Evolutionary conservation across 1,140 invertebrate species (phyloP).

Genomic region (Caerostris extrusa): DNA sequence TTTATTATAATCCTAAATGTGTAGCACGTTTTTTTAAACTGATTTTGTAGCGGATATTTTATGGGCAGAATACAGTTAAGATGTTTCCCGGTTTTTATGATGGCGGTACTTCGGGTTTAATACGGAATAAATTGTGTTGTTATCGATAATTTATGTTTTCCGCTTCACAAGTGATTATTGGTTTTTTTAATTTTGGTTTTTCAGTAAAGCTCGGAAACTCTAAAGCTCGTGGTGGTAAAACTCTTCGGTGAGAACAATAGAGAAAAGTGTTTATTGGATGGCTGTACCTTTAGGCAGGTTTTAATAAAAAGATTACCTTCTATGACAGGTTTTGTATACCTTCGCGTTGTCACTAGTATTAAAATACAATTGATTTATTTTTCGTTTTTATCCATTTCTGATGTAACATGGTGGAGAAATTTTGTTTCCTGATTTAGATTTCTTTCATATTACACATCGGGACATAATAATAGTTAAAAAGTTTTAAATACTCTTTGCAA

Average conservation of each 20-base stretch:
- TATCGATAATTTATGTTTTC: constrained; percentile 6
- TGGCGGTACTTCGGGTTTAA: not conserved
- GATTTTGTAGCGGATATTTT: not conserved
- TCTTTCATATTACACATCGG: too few relatives aligned
- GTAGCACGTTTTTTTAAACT: not conserved
- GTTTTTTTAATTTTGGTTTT: not conserved
- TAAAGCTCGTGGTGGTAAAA: not conserved
- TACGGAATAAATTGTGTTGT: constrained; percentile 11
- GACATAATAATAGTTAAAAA: too few relatives aligned
- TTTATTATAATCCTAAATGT: constrained; percentile 25
- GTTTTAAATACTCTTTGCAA: too few relatives aligned
- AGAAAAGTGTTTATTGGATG: not conserved
- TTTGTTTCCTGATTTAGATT: too few relatives aligned
- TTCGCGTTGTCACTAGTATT: too few relatives aligned
- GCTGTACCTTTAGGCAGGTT: not conserved
- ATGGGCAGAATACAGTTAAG: not conserved
- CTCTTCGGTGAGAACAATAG: not conserved
- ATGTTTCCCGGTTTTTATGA: constrained; percentile 5
- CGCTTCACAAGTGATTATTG: not conserved
- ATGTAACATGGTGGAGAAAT: too few relatives aligned
- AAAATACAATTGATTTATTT: too few relatives aligned
- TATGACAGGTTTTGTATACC: too few relatives aligned
- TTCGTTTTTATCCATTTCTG: too few relatives aligned
- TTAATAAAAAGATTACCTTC: not conserved
- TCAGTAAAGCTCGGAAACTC: not conserved